Conservation (phyloP, 1,140 invertebrate species). For the Adelges cooleyi region DNA sequence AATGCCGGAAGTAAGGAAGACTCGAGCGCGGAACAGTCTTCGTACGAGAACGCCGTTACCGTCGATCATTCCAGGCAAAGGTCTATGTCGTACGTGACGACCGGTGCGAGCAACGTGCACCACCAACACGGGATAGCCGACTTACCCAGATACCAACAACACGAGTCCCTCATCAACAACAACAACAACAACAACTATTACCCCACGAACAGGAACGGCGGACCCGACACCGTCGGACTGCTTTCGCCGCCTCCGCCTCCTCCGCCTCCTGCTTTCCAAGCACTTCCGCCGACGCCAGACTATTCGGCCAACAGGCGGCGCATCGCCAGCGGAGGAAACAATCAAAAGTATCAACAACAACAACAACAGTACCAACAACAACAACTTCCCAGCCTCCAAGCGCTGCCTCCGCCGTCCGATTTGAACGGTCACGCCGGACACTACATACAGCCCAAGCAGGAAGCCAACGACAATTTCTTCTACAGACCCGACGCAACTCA, state of each 20-base stretch:
- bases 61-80: neutral
- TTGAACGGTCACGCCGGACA: too few species aligned
- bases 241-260: too few species aligned
- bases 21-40: neutral
- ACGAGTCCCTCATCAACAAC: too few species aligned
- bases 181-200: conserved; percentile 31
- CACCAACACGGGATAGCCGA: neutral
- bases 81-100: neutral
- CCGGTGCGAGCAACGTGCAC: neutral
- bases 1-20: too few species aligned
- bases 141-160: conserved; percentile 23
- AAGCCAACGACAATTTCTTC: neutral
- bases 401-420: too few species aligned
- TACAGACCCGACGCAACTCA: neutral
- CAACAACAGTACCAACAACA: conserved; percentile 30
- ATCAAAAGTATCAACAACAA: conserved; percentile 34
- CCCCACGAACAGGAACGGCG: neutral
- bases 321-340: neutral
- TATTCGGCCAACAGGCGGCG: neutral
- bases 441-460: too few species aligned
- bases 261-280: too few species aligned
- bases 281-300: too few species aligned
- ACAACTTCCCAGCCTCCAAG: neutral
- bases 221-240: too few species aligned
- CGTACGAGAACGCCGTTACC: too few species aligned